Conservation (phyloP, 2,797 vertebrate genomes). For the Danio jaintianensis region DNA sequence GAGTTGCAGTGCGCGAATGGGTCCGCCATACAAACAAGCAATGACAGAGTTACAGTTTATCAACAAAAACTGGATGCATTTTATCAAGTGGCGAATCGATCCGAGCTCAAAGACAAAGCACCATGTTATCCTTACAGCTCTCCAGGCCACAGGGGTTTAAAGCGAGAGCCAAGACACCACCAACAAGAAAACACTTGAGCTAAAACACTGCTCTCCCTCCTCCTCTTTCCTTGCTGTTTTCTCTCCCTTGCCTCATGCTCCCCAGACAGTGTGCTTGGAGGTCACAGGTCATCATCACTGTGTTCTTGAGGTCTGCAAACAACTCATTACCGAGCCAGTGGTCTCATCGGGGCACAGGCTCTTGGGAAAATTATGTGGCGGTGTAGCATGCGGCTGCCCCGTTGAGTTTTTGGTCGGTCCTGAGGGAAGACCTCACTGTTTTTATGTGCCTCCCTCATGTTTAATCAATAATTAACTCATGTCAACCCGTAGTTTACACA, state of each 20-base stretch:
- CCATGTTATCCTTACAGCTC: slow-evolving; percentile 55
- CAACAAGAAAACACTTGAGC: slow-evolving; percentile 57
- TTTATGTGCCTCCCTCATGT: slow-evolving; percentile 71
- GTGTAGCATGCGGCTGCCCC: slow-evolving; percentile 72
- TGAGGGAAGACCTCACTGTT: slow-evolving; percentile 68
- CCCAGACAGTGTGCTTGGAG: slow-evolving; percentile 74
- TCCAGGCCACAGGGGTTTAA: slow-evolving; percentile 60
- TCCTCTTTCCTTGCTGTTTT: slow-evolving; percentile 53
- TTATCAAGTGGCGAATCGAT: slow-evolving; percentile 58
- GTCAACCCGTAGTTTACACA: slow-evolving; percentile 77
- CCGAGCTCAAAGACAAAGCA: slow-evolving; percentile 53
- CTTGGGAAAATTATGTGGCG: slow-evolving; percentile 66
- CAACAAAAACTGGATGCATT: slow-evolving; percentile 52
- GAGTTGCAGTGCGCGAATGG: slow-evolving; percentile 37
- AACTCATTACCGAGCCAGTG: slow-evolving; percentile 82
- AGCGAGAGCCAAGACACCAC: slow-evolving; percentile 56
- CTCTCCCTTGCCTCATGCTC: slow-evolving; percentile 66
- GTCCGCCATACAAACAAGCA: slow-evolving; percentile 52
- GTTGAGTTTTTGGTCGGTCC: slow-evolving; percentile 76
- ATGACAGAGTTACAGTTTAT: slow-evolving; percentile 61
- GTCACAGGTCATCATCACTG: slow-evolving; percentile 79
- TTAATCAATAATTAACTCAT: slow-evolving; percentile 85
- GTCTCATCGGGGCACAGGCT: slow-evolving; percentile 73
- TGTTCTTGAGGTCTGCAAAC: slow-evolving; percentile 81
- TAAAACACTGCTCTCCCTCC: slow-evolving; percentile 50